Percentiles rank a stretch among this genome's conserved stretches.
Evolutionary conservation across 2,888 invertebrate genomes (phyloP).

Genomic region (Hirudinaria manillensis): DNA sequence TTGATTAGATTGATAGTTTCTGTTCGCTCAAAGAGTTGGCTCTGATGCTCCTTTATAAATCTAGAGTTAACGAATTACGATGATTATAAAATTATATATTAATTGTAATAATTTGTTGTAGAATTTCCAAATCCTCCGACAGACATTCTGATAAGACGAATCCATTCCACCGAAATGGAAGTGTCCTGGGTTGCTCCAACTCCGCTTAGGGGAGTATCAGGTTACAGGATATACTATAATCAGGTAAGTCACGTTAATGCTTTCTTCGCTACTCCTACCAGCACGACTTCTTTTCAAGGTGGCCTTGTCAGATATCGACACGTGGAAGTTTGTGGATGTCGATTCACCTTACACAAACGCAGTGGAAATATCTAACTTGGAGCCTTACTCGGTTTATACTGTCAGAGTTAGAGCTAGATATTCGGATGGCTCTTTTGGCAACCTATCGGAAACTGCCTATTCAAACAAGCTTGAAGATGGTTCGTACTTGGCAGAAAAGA

Average conservation of each 20-base stretch:
- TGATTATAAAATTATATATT: too few relatives aligned
- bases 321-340: constrained; percentile 47
- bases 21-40: too few relatives aligned
- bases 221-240: constrained; percentile 51
- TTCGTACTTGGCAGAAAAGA: background rate
- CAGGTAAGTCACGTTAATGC: constrained; percentile 23
- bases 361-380: constrained; percentile 36
- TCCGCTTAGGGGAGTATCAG: constrained; percentile 49
- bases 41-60: too few relatives aligned
- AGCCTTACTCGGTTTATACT: constrained; percentile 46
- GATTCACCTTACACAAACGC: constrained; percentile 34
- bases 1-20: too few relatives aligned
- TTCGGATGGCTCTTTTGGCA: constrained; percentile 48
- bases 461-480: constrained; percentile 32
- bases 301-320: constrained; percentile 45
- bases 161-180: constrained; percentile 84
- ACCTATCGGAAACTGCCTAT: constrained; percentile 44
- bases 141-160: constrained; percentile 86
- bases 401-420: constrained; percentile 48
- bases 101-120: background rate
- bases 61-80: too few relatives aligned
- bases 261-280: background rate
- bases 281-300: constrained; percentile 35
- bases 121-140: constrained; percentile 68
- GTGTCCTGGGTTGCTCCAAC: constrained; percentile 60